Conservation (phyloP, 2,888 invertebrate species). For the Fragum whitleyi region DNA sequence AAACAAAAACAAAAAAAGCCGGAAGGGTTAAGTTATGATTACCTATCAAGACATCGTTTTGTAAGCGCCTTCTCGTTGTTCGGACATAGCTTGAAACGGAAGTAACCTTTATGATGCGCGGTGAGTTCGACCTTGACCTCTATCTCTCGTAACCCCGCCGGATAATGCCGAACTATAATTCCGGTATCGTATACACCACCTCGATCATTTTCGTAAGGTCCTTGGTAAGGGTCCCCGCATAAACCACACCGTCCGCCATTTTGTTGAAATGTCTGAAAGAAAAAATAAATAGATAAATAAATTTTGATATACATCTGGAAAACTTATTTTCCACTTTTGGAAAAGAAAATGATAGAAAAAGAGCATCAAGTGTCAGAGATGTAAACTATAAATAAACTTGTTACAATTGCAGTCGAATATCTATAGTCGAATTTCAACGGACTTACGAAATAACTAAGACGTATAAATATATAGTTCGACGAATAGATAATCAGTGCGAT, state of each 20-base stretch:
- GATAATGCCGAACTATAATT: slow-evolving; percentile 58
- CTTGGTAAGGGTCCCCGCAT: slow-evolving; percentile 57
- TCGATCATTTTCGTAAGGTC: slow-evolving; percentile 55
- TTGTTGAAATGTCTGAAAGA: slow-evolving; percentile 50
- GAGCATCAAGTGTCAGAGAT: too few species aligned
- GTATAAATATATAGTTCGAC: too few species aligned
- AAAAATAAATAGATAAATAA: too few species aligned
- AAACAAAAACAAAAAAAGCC: too few species aligned
- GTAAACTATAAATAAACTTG: too few species aligned
- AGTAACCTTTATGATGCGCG: slow-evolving; percentile 61
- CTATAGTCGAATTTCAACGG: too few species aligned
- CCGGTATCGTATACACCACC: slow-evolving; percentile 60
- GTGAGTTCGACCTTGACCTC: slow-evolving; percentile 60
- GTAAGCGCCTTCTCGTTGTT: slow-evolving; percentile 53
- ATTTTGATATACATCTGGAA: not conserved
- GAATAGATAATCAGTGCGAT: too few species aligned
- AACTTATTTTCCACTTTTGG: too few species aligned
- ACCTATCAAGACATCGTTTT: slow-evolving; percentile 54
- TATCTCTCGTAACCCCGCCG: slow-evolving; percentile 40
- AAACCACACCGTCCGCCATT: slow-evolving; percentile 57
- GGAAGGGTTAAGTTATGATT: too few species aligned
- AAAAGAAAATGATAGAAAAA: too few species aligned
- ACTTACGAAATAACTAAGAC: too few species aligned
- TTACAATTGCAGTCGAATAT: too few species aligned
- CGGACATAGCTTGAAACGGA: slow-evolving; percentile 59